Conservation (phyloP, 2,888 invertebrate genomes). For the Mechanitis mazaeus region DNA sequence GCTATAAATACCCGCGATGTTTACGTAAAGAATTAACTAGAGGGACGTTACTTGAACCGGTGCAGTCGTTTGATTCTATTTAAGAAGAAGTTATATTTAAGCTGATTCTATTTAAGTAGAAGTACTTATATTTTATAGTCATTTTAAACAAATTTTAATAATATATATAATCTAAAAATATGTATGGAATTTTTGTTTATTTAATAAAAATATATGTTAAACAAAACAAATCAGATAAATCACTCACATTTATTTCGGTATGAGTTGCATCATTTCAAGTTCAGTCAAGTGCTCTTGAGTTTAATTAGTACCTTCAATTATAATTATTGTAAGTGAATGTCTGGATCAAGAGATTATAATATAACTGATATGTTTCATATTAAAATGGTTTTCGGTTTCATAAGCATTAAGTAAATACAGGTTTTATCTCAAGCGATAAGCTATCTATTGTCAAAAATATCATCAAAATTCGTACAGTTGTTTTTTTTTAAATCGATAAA, state of each 20-base stretch:
- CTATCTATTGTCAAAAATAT: no score
- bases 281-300: constrained; percentile 35
- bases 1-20: constrained; percentile 44
- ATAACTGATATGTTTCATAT: constrained; percentile 2
- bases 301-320: constrained; percentile 39
- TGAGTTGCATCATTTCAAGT: constrained; percentile 32
- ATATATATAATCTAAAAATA: no score
- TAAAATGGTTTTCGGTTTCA: constrained; percentile 1
- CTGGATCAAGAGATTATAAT: constrained; percentile 13
- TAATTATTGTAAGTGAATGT: constrained; percentile 10
- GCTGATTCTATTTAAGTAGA: no score
- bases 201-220: no score
- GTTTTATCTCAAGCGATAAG: no score
- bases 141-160: no score
- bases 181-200: no score
- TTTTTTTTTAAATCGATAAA: no score
- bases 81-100: background rate
- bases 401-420: constrained; percentile 13
- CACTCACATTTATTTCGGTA: no score
- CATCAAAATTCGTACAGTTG: no score
- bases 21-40: constrained; percentile 32
- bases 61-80: background rate
- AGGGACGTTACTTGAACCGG: background rate
- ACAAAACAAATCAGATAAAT: background rate
- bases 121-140: no score